Evolutionary conservation across 2,888 invertebrate genomes (phyloP).

Genomic region (Resseliella maxima): DNA sequence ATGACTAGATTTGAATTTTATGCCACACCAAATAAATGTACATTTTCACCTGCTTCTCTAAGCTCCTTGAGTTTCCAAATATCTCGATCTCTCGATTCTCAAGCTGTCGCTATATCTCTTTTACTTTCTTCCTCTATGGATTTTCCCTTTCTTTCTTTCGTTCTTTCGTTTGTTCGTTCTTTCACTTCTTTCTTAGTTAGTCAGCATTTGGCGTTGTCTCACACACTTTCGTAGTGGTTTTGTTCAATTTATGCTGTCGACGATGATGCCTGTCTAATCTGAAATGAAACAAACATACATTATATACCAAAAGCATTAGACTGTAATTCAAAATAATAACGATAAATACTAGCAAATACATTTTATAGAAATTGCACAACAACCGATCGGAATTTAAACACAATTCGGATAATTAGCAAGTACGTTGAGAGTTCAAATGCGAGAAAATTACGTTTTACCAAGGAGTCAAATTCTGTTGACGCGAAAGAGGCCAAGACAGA

Average conservation of each 20-base stretch:
- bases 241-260: constrained; percentile 38
- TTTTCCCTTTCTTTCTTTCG: not conserved
- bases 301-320: not conserved
- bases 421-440: not conserved
- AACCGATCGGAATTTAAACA: not conserved
- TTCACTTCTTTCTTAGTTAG: too few relatives aligned
- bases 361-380: not conserved
- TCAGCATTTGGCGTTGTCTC: not conserved
- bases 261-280: constrained; percentile 45
- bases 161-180: not conserved
- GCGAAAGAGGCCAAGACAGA: too few relatives aligned
- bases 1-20: constrained; percentile 39
- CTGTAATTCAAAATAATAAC: constrained; percentile 15
- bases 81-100: not conserved
- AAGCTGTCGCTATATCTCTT: too few relatives aligned
- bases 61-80: too few relatives aligned
- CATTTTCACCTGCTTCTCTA: constrained; percentile 22
- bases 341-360: not conserved
- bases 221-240: not conserved
- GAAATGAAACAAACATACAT: constrained; percentile 16
- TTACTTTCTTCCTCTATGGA: too few relatives aligned
- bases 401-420: constrained; percentile 16
- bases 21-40: constrained; percentile 34
- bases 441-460: not conserved
- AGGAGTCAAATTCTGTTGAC: not conserved